phyloP scores from a whole-genome alignment of 2,888 invertebrate species.

The Dorcus parallelipipedus region DNA sequence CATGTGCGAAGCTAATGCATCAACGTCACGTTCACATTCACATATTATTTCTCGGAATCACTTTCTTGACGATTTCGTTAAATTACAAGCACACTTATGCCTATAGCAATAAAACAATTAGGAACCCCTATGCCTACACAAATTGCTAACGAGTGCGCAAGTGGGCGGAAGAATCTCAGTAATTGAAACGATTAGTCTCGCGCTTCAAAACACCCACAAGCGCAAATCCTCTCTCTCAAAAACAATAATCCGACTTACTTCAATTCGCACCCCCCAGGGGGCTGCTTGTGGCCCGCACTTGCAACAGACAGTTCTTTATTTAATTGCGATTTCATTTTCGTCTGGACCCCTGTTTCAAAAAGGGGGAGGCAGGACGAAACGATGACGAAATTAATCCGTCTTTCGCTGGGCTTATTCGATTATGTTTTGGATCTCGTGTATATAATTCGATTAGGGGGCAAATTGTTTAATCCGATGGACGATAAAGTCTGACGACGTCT shows the following conservation, averaged over 20 bases:
- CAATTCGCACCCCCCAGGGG: slow-evolving; percentile 26
- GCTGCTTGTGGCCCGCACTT: slow-evolving; percentile 9
- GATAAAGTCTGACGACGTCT: too few species aligned
- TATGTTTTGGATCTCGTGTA: too few species aligned
- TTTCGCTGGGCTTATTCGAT: too few species aligned
- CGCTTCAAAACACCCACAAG: slow-evolving; percentile 29
- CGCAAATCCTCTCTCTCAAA: slow-evolving; percentile 26
- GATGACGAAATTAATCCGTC: too few species aligned
- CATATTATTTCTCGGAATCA: too few species aligned
- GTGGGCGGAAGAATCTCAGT: slow-evolving; percentile 31
- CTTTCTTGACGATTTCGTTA: too few species aligned
- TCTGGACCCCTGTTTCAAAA: neutral
- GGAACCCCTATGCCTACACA: slow-evolving; percentile 17
- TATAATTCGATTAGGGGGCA: too few species aligned
- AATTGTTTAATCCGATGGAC: too few species aligned
- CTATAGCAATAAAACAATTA: slow-evolving; percentile 21
- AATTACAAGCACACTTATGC: neutral
- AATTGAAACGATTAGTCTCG: slow-evolving; percentile 34
- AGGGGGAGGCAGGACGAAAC: neutral
- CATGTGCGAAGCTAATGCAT: slow-evolving; percentile 16
- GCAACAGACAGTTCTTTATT: slow-evolving; percentile 16
- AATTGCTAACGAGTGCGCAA: slow-evolving; percentile 24
- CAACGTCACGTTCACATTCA: slow-evolving; percentile 12
- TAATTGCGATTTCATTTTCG: slow-evolving; percentile 22
- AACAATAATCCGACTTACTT: slow-evolving; percentile 32